Conservation (phyloP, 2,797 vertebrate genomes). For the Acanthis flammea region DNA sequence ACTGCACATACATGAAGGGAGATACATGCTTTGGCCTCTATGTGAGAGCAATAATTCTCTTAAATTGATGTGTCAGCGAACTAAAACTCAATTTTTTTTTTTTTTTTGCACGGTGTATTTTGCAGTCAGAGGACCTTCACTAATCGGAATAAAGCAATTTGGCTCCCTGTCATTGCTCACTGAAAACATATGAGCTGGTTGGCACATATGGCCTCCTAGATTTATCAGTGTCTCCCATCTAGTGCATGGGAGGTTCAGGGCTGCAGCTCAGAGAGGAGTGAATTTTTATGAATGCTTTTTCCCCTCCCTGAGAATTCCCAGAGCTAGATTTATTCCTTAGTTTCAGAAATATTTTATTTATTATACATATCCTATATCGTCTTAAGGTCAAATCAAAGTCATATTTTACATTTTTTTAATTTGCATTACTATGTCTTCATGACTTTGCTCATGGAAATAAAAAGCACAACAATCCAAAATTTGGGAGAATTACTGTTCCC, state of each 20-base stretch:
- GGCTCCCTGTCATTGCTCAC: conserved; percentile 81
- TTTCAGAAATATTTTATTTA: conserved; percentile 70
- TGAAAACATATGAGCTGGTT: conserved; percentile 80
- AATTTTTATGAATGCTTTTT: conserved; percentile 73
- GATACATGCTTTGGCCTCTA: conserved; percentile 76
- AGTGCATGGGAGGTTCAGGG: conserved; percentile 75
- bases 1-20: conserved; percentile 78
- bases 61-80: conserved; percentile 82
- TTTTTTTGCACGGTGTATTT: conserved; percentile 78
- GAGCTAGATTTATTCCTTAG: conserved; percentile 70
- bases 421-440: conserved; percentile 20
- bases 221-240: conserved; percentile 81
- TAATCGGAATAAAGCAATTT: conserved; percentile 83
- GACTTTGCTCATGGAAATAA: background rate
- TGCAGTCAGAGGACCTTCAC: conserved; percentile 78
- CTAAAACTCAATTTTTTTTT: conserved; percentile 81
- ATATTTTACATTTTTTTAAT: conserved; percentile 41
- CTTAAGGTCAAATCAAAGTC: conserved; percentile 62
- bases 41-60: conserved; percentile 79
- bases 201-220: conserved; percentile 77
- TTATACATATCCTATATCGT: conserved; percentile 41
- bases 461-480: background rate
- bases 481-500: background rate
- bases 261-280: conserved; percentile 70
- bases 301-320: conserved; percentile 61